phyloP scores from a whole-genome alignment of 2,888 invertebrate species.

The Caradrina kadenii region DNA sequence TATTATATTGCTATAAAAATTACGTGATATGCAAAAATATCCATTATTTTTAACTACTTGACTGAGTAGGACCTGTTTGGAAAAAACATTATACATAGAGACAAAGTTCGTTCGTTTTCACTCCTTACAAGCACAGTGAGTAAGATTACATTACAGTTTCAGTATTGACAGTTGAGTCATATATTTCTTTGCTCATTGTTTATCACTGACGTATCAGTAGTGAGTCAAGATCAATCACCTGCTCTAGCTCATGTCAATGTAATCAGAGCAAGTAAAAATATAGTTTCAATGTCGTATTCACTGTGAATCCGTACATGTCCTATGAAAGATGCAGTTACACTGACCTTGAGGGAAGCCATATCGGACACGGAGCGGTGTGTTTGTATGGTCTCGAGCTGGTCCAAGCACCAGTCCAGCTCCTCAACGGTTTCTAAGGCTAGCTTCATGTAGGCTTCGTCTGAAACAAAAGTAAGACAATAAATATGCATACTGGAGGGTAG shows the following conservation, averaged over 20 bases:
- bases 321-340: constrained; percentile 49
- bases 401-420: constrained; percentile 99
- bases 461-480: constrained; percentile 77
- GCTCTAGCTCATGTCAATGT: constrained; percentile 28
- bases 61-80: background rate
- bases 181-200: constrained; percentile 25
- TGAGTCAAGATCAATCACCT: constrained; percentile 55
- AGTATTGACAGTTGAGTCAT: constrained; percentile 47
- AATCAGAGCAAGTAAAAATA: constrained; percentile 31
- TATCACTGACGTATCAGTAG: constrained; percentile 42
- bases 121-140: background rate
- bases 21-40: background rate
- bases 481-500: background rate
- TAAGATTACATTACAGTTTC: constrained; percentile 29
- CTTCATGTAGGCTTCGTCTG: constrained; percentile 98
- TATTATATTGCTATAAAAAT: background rate
- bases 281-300: constrained; percentile 27
- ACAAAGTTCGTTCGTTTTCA: constrained; percentile 31
- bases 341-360: constrained; percentile 99
- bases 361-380: constrained; percentile 99
- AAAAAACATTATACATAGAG: constrained; percentile 11
- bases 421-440: constrained; percentile 99
- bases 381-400: constrained; percentile 99
- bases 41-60: background rate
- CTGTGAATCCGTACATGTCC: constrained; percentile 52